Conservation (phyloP, 2,888 invertebrate species). For the Hololepta plana region DNA sequence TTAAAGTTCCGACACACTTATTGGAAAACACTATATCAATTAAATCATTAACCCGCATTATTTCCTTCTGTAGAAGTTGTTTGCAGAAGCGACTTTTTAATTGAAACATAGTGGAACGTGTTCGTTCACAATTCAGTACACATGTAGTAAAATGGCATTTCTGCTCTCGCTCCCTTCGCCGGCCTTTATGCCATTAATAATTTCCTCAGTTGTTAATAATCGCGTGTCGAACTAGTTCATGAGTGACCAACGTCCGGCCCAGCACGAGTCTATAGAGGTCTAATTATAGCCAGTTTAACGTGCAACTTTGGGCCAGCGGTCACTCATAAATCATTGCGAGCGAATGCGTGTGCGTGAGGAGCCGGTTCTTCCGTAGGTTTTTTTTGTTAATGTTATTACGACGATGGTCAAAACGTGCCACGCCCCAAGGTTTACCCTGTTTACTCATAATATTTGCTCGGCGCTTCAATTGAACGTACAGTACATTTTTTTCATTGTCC, state of each 20-base stretch:
- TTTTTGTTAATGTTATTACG: constrained; percentile 7
- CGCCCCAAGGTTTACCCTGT: constrained; percentile 23
- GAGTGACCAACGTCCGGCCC: constrained; percentile 16
- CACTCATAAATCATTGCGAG: constrained; percentile 16
- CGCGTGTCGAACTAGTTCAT: constrained; percentile 13
- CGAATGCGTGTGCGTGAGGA: constrained; percentile 11
- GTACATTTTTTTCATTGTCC: constrained; percentile 4
- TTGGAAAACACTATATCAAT: too few relatives aligned
- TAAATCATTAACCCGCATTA: too few relatives aligned
- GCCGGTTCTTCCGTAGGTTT: constrained; percentile 1
- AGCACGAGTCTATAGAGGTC: constrained; percentile 18
- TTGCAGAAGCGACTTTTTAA: too few relatives aligned
- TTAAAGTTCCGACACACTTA: too few relatives aligned
- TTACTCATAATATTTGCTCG: constrained; percentile 28
- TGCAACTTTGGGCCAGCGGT: constrained; percentile 13
- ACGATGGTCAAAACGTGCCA: constrained; percentile 15
- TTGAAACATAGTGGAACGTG: too few relatives aligned
- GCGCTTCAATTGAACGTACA: constrained; percentile 17
- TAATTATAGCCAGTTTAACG: constrained; percentile 15
- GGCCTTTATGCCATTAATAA: too few relatives aligned
- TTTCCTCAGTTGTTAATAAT: too few relatives aligned
- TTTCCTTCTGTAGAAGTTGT: too few relatives aligned
- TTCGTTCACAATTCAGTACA: constrained; percentile 9
- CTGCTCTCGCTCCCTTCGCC: too few relatives aligned
- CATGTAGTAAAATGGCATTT: constrained; percentile 8